Evolutionary conservation across 64 coral and sea anemone genomes (phyloP), one percentile per base, ranked within the genome.

Genomic region (Porites lutea): DNA sequence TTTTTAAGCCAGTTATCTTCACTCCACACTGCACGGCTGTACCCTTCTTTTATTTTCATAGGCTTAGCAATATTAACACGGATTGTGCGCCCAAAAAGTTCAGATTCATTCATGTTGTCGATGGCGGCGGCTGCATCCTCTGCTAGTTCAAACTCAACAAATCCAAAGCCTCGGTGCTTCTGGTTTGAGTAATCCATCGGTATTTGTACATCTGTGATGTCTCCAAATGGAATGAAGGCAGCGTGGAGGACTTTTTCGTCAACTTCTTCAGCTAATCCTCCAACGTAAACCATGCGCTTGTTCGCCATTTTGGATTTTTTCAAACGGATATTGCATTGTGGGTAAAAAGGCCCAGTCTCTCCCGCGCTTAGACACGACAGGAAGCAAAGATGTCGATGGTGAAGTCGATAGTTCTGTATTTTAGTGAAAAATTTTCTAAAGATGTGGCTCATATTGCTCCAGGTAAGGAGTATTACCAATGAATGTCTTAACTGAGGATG

Each of bases 41-140:
- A 99, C 7, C 97, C 94, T 88, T 99, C 97, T 65, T 99, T 99
- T 16, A 99, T 96, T 79, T 93, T 99, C 97, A 99, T 99, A 16
- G 97, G 97, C 63, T 99, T 99, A 15, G 97, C 94, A 37, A 99
- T n/a, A 82, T 99, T 99, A 12, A 99, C 97, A 15, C 97, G 91
- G 85, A 99, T 94, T 51, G 97, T 99, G 12, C 97, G 91, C 12
- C 97, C 97, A 79, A 99, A 96, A 10, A 99, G 74, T 79, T 99
- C 97, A 13, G 97, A 96, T n/a, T 99, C 97, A 74, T 99, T 96
- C 97, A 99, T 99, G 72, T 96, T 99, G 64, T 99, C 97, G 55
- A 99, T 96, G 58, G 97, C 94, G 8, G 97, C 97, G 5, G 97
- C 94, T 0, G 94, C 92, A 69, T 99, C 97, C 70, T 99, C 97